A percentile compares a stretch with the other conserved stretches of the same genome.
Evolutionary conservation across 2,113 vertebrate species (phyloP).

Genomic region (Mobula birostris): DNA sequence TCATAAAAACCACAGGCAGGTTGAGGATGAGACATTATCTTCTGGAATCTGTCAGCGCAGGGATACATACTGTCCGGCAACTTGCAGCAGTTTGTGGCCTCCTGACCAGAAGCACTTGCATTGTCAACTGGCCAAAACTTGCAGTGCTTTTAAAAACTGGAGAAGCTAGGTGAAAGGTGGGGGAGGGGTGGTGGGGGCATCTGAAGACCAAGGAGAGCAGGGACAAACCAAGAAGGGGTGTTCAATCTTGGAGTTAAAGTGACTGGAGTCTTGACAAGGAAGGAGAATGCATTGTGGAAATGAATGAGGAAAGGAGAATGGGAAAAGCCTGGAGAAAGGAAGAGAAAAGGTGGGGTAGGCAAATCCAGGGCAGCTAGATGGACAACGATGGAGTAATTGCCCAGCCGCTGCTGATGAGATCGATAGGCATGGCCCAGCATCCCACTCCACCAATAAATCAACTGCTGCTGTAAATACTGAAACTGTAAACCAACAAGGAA

Average conservation of each 20-base stretch:
- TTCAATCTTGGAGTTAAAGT: too few species aligned
- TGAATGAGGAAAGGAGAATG: too few species aligned
- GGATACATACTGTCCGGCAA: neutral
- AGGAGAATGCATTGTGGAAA: neutral
- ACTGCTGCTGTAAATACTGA: neutral
- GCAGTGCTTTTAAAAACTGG: neutral
- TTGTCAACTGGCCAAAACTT: neutral
- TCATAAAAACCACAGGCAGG: neutral
- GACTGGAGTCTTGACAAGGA: neutral
- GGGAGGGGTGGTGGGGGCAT: too few species aligned
- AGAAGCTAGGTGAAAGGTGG: neutral
- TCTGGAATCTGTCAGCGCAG: too few species aligned
- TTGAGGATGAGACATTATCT: neutral
- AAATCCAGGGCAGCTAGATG: neutral
- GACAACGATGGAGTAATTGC: neutral
- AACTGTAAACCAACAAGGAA: neutral
- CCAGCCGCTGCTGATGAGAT: neutral
- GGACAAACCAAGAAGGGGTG: neutral
- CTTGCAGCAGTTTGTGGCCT: neutral
- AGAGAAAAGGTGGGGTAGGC: neutral
- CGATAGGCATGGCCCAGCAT: neutral
- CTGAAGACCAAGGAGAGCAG: neutral
- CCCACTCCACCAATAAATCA: neutral
- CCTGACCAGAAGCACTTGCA: neutral
- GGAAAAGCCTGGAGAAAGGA: neutral